Evolutionary conservation across 2,797 vertebrate species (phyloP).

Genomic region (Cygnus olor): DNA sequence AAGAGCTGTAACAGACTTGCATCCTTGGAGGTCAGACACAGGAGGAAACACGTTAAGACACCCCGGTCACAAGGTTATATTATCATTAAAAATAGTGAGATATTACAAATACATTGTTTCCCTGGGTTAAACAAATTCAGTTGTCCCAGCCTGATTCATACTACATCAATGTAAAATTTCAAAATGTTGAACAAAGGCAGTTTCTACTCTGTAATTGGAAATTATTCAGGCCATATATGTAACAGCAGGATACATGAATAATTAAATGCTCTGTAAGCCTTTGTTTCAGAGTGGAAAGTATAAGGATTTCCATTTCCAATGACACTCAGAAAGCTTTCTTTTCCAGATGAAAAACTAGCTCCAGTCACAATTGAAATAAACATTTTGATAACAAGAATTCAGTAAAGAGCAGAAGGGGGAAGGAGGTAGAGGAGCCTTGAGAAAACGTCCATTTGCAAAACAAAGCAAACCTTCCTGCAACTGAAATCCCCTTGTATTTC

Average conservation of each 20-base stretch:
- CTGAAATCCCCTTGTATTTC: conserved; percentile 79
- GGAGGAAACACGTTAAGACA: conserved; percentile 32
- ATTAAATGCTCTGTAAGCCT: conserved; percentile 59
- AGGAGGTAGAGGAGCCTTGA: conserved; percentile 29
- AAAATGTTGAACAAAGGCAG: conserved; percentile 44
- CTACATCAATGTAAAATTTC: neutral
- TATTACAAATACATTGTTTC: conserved; percentile 39
- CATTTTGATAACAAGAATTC: conserved; percentile 69
- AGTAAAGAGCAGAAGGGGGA: conserved; percentile 27
- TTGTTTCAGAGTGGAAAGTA: conserved; percentile 43
- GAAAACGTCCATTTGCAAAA: conserved; percentile 72
- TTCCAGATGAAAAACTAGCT: conserved; percentile 41
- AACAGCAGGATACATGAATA: conserved; percentile 60
- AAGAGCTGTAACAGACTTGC: neutral
- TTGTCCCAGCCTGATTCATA: neutral
- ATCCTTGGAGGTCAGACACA: conserved; percentile 38
- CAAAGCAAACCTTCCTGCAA: conserved; percentile 71
- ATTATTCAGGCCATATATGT: conserved; percentile 29
- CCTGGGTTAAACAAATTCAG: conserved; percentile 49
- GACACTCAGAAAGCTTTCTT: neutral
- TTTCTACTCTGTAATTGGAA: conserved; percentile 25
- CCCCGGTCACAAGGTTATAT: conserved; percentile 49
- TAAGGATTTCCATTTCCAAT: conserved; percentile 46
- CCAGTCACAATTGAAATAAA: conserved; percentile 50
- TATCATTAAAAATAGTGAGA: conserved; percentile 63